phyloP scores from a whole-genome alignment of 30 jellyfish, hydroid and myxozoan genomes.

The Catostylus mosaicus region DNA sequence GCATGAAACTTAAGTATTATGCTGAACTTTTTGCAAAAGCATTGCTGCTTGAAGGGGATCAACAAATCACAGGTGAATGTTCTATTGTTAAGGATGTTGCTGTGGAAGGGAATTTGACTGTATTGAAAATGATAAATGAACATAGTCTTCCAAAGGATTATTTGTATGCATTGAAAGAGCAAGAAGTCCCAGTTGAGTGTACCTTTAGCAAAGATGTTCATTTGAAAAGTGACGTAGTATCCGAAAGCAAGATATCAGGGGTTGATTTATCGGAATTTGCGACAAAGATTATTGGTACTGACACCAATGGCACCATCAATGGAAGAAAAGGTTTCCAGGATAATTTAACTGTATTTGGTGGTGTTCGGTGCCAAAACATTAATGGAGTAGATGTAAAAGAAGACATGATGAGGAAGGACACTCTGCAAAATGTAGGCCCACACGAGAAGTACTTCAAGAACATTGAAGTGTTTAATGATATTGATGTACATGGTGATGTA shows the following conservation, averaged over 20 bases:
- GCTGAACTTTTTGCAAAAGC: conserved; percentile 11
- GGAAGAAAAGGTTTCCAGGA: conserved; percentile 43
- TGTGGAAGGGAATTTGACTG: conserved; percentile 30
- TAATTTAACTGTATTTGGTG: conserved; percentile 9
- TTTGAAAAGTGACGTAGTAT: background rate
- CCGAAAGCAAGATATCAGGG: conserved; percentile 9
- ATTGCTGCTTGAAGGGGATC: conserved; percentile 5
- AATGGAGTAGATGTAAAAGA: conserved; percentile 30
- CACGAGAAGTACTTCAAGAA: background rate
- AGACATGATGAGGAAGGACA: conserved; percentile 21
- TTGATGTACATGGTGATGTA: conserved; percentile 6
- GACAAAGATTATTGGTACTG: background rate
- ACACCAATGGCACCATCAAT: conserved; percentile 38
- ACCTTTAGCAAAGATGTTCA: conserved; percentile 4
- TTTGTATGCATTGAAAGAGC: conserved; percentile 24
- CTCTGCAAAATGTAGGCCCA: conserved; percentile 53
- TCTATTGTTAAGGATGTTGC: background rate
- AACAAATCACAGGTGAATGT: background rate
- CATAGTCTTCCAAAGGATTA: conserved; percentile 57
- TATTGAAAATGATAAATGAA: conserved; percentile 11
- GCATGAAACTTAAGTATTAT: background rate
- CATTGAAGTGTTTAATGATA: background rate
- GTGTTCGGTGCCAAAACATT: background rate
- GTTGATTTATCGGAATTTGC: conserved; percentile 16
- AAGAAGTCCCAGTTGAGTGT: conserved; percentile 7